Percentiles rank a stretch among this genome's conserved stretches.
phyloP scores from a whole-genome alignment of 2,888 invertebrate species.

The Proisotoma minuta region DNA sequence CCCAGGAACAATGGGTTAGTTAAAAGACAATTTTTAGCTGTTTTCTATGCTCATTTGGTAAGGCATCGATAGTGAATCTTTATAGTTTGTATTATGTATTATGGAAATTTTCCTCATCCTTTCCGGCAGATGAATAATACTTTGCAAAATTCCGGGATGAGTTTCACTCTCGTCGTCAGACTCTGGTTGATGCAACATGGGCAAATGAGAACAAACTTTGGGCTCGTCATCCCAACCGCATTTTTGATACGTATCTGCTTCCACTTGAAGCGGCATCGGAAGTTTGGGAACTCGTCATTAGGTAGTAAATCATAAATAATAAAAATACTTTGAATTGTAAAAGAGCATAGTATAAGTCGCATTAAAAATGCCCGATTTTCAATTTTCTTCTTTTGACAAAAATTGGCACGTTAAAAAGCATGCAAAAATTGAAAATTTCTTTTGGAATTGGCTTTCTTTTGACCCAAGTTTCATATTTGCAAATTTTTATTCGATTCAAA shows the following conservation, averaged over 20 bases:
- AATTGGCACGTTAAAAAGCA: no score
- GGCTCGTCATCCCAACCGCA: slow-evolving; percentile 26
- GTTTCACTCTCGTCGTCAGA: slow-evolving; percentile 17
- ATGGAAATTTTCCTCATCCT: slow-evolving; percentile 24
- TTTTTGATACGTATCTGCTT: slow-evolving; percentile 28
- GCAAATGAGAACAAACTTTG: slow-evolving; percentile 24
- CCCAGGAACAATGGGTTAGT: no score
- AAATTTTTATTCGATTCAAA: no score
- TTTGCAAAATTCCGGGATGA: slow-evolving; percentile 1
- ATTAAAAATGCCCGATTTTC: no score
- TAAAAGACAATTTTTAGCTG: slow-evolving; percentile 27
- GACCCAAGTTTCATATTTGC: no score
- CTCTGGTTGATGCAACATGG: slow-evolving; percentile 20
- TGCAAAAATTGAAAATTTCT: no score
- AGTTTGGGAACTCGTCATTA: slow-evolving; percentile 13
- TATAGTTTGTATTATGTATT: no score
- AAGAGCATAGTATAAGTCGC: no score
- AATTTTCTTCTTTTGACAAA: no score
- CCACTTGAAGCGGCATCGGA: slow-evolving; percentile 32
- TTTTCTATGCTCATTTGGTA: slow-evolving; percentile 22
- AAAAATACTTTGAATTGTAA: no score
- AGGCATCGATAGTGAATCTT: slow-evolving; percentile 22
- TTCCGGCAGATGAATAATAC: slow-evolving; percentile 24
- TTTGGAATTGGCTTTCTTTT: no score
- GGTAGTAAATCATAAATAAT: no score